Conservation (phyloP, 2,888 invertebrate species). For the Chrysina gloriosa region DNA sequence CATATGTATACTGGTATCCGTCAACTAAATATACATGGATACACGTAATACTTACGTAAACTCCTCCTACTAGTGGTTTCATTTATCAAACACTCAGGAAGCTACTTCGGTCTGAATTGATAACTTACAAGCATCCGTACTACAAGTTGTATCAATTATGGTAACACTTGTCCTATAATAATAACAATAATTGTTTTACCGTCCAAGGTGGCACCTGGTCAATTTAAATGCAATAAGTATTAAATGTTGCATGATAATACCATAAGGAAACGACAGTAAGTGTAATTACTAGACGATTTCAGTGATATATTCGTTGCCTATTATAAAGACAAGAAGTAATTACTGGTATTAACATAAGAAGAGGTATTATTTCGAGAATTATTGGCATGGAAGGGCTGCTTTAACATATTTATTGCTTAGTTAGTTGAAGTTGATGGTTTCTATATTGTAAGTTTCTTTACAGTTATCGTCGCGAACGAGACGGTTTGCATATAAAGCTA, state of each 20-base stretch:
- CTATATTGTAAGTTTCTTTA: constrained; percentile 3
- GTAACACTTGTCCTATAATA: constrained; percentile 30
- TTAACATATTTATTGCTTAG: constrained; percentile 32
- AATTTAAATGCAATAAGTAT: constrained; percentile 32
- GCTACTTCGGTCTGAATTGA: constrained; percentile 49
- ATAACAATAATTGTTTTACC: constrained; percentile 30
- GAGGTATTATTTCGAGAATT: constrained; percentile 25
- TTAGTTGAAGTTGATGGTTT: constrained; percentile 21
- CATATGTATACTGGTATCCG: too few relatives aligned
- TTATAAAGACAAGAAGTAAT: constrained; percentile 34
- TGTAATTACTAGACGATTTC: constrained; percentile 34
- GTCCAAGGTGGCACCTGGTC: constrained; percentile 21
- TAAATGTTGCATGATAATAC: constrained; percentile 23
- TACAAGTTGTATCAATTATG: constrained; percentile 16
- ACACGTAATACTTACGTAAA: constrained; percentile 21
- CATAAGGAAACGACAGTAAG: constrained; percentile 29
- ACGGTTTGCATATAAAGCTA: constrained; percentile 13
- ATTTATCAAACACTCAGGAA: constrained; percentile 48
- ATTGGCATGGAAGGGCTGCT: constrained; percentile 18
- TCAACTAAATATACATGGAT: background rate
- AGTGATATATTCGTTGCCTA: constrained; percentile 29
- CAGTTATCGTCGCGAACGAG: constrained; percentile 1
- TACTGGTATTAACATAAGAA: constrained; percentile 18
- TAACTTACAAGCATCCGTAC: constrained; percentile 41
- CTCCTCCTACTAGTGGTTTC: constrained; percentile 48